Evolutionary conservation across 2,888 invertebrate genomes (phyloP).

Genomic region (Rhagonycha lutea): DNA sequence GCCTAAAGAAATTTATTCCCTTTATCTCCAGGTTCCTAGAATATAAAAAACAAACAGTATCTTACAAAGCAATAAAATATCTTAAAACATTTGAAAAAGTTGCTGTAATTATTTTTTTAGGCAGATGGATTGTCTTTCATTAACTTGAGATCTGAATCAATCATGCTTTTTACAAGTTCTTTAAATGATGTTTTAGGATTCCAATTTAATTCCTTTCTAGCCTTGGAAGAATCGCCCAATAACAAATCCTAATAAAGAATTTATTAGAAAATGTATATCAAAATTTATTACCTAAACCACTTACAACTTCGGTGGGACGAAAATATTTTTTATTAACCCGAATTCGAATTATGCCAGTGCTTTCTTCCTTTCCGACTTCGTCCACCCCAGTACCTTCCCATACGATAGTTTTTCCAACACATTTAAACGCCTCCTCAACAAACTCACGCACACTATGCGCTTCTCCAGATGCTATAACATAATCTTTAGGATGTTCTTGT

Average conservation of each 20-base stretch:
- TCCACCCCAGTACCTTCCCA: conserved; percentile 88
- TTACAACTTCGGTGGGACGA: conserved; percentile 95
- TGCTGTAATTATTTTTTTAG: background rate
- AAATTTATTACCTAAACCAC: conserved; percentile 44
- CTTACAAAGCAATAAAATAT: background rate
- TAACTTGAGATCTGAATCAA: conserved; percentile 84
- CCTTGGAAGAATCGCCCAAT: conserved; percentile 93
- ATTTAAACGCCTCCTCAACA: conserved; percentile 87
- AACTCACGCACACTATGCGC: conserved; percentile 95
- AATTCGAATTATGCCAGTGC: conserved; percentile 76
- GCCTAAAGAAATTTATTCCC: background rate
- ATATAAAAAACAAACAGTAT: background rate
- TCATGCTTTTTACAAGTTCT: conserved; percentile 92
- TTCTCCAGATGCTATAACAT: conserved; percentile 95
- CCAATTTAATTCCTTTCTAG: conserved; percentile 87
- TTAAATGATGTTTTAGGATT: conserved; percentile 78
- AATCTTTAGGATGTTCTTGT: conserved; percentile 88
- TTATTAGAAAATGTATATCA: background rate
- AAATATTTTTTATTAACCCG: conserved; percentile 93
- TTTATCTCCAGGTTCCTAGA: background rate
- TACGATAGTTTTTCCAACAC: conserved; percentile 76
- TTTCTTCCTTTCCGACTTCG: conserved; percentile 78
- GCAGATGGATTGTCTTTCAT: conserved; percentile 92
- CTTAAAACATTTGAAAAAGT: background rate
- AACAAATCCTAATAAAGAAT: conserved; percentile 71